Evolutionary conservation across 1,140 invertebrate species (phyloP), one percentile per base, ranked within the genome.

Genomic region (Ceratoteleas bidentatus): DNA sequence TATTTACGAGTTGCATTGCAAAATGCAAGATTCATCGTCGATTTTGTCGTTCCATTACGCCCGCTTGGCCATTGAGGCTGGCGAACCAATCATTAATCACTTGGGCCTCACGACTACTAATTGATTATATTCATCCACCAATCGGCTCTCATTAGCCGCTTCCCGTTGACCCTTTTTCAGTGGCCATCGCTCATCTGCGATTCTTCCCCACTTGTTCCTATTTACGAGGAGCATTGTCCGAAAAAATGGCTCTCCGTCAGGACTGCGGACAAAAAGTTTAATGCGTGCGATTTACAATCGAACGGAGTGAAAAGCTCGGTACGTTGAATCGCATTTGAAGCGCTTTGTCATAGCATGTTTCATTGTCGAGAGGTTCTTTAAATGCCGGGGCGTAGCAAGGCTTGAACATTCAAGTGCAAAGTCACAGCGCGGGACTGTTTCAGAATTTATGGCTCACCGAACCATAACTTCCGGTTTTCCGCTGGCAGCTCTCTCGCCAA

Each of bases 331-430:
- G 47, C 62, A 70, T 66, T 66, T 56, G 15, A 47, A 61, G 49
- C 50, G 50, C 58, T 57, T 65, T 69, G 64, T 75, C 52, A 76
- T 68, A 54, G 68, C 64, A 64, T 54, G 65, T 72, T 65, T 52
- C 58, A 79, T 79, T 79, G 73, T 56, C 54, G 53, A 38, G 61
- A 32, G 53, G 77, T 82, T 82, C 80, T 74, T 74, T 78, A 83
- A 83, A 83, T 74, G 69, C 74, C 64, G 8, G 80, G 74, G 80
- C 64, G 80, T 82, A 78, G 68, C 64, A 69, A 78, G 70, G 74
- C 60, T 78, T 78, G 74, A 78, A 78, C 8, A 83, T 83, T 82
- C 81, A 83, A 83, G 81, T 78, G 74, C 74, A 78, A 73, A 69
- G 80, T 77, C 68, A 70, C 34, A 73, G 64, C 52, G 66, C 54